These are phyloP conservation scores for Hoplodrina blanda DNA, from an alignment of 2,888 invertebrate species.

Conservation along the genomic window DNA sequence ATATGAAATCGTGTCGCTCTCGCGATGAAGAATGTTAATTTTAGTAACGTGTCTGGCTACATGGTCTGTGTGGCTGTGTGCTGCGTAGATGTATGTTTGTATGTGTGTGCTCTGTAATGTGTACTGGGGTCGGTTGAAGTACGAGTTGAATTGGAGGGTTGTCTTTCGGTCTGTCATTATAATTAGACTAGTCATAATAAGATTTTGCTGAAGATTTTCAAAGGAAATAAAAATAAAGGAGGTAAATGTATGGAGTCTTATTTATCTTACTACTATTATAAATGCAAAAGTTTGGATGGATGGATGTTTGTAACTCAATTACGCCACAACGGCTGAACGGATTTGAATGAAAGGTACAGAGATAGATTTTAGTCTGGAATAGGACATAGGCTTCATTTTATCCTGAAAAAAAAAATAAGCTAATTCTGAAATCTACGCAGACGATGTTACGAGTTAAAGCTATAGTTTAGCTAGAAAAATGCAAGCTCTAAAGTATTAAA, in stretches of 20 bases:
- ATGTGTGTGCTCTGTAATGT: background rate
- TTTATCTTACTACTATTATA: too few species aligned
- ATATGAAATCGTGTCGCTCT: constrained; percentile 74
- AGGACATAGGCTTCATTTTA: too few species aligned
- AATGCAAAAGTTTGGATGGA: too few species aligned
- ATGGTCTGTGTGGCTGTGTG: constrained; percentile 28
- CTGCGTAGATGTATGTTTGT: constrained; percentile 1
- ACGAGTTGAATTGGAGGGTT: constrained; percentile 12
- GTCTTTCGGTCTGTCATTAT: background rate
- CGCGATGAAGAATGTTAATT: constrained; percentile 74
- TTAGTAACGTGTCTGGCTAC: constrained; percentile 56
- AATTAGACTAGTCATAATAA: background rate
- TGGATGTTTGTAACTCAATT: too few species aligned
- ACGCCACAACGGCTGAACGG: too few species aligned
- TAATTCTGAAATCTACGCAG: too few species aligned
- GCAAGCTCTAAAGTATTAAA: background rate
- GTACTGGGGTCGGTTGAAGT: constrained; percentile 27
- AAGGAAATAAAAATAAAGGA: background rate
- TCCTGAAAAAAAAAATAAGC: too few species aligned
- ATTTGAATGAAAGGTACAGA: too few species aligned
- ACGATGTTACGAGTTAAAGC: too few species aligned
- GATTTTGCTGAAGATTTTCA: background rate
- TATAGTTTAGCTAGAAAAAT: background rate
- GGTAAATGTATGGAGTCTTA: background rate
- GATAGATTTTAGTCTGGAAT: too few species aligned